Evolutionary conservation across 2,888 invertebrate genomes (phyloP), one percentile per base, ranked within the genome.

Genomic region (Calliopum simillimum): DNA sequence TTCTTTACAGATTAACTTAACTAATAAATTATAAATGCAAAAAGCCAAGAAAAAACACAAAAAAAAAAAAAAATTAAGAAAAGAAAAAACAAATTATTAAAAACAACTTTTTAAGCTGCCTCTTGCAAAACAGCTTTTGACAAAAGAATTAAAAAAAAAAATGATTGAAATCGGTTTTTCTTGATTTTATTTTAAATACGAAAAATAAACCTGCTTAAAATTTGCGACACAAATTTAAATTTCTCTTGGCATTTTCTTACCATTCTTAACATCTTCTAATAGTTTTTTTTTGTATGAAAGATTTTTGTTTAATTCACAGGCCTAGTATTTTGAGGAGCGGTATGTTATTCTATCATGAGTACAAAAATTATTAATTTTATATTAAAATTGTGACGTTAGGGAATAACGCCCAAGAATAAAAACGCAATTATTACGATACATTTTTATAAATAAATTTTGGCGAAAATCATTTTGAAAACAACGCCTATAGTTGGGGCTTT

Each of bases 141-240:
- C 51, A 66, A 16, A 43, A 66, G 69, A 44, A 58, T 66, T 53
- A 64, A 33, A 33, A 47, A 68, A 68, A 49, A 59, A n/a, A n/a
- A n/a, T n/a, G n/a, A n/a, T n/a, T n/a, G n/a, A n/a, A n/a, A 44
- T 49, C 70, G 12, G 58, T 72, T n/a, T 19, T 70, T 25, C 70
- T 71, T 66, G 58, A n/a, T 62, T 47, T 19, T 12, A 62, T 63
- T 47, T 47, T 47, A 47, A 47, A 63, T 21, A 4, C n/a, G 14
- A 63, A 14, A 23, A 12, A 63, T 25, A 61, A 68, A 62, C 61
- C 43, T 12, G 61, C 61, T 53, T 51, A 8, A 14, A 23, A 61
- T 61, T 46, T 61, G 61, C 62, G 62, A 62, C 68, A 68, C 44
- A 53, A 68, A 68, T 68, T 61, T 62, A 33, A 33, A 33, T 33